A percentile compares a stretch with the other conserved stretches of the same genome.
Evolutionary conservation across 1,140 invertebrate species (phyloP).

Genomic region (Drosophila seguyi): DNA sequence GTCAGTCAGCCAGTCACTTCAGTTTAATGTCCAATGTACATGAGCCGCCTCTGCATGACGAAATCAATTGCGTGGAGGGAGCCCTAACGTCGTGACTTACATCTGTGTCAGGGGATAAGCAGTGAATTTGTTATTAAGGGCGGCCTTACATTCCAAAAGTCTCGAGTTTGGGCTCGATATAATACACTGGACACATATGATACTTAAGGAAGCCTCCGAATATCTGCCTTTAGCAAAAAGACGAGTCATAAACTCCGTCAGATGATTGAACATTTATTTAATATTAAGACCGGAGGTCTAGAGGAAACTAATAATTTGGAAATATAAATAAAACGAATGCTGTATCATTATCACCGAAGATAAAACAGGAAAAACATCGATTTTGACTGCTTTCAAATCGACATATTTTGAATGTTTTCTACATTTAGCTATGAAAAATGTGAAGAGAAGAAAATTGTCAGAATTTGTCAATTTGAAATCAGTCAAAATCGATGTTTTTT

Average conservation of each 20-base stretch:
- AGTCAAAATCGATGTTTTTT: neutral
- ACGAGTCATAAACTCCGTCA: neutral
- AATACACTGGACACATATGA: neutral
- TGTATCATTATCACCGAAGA: neutral
- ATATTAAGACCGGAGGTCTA: neutral
- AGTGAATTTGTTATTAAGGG: slow-evolving; percentile 1
- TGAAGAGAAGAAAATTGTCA: too few species aligned
- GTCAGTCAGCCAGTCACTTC: slow-evolving; percentile 6
- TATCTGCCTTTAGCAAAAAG: neutral
- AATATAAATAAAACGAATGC: neutral
- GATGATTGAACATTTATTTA: neutral
- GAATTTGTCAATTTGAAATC: neutral
- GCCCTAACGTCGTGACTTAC: slow-evolving; percentile 11
- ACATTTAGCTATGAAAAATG: neutral
- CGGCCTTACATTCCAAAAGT: neutral
- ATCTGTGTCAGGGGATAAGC: slow-evolving; percentile 22
- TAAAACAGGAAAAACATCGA: too few species aligned
- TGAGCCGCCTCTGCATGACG: slow-evolving; percentile 8
- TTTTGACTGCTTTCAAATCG: too few species aligned
- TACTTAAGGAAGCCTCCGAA: neutral
- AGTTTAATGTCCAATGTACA: slow-evolving; percentile 15
- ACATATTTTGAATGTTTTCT: too few species aligned
- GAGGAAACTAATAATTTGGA: neutral
- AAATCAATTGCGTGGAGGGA: slow-evolving; percentile 18
- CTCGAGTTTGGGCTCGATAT: neutral